Percentiles rank a stretch among this genome's conserved stretches.
These are phyloP conservation scores for Dasysyrphus albostriatus DNA, from an alignment of 2,888 invertebrate genomes.

Conservation along the genomic window DNA sequence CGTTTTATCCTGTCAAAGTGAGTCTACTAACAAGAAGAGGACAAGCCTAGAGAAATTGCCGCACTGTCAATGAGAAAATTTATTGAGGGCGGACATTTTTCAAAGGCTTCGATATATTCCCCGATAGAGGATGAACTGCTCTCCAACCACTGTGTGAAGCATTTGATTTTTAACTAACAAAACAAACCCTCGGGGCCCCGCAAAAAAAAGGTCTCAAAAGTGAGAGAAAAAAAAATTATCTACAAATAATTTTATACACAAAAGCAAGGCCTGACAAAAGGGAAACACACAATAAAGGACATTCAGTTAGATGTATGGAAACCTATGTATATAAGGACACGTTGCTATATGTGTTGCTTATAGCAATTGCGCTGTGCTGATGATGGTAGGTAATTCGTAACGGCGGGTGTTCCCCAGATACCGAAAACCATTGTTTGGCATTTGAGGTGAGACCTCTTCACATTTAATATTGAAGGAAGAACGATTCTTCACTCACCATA, in stretches of 20 bases:
- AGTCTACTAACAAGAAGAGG: neutral
- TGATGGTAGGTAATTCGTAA: constrained; percentile 74
- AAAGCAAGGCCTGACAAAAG: constrained; percentile 60
- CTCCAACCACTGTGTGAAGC: constrained; percentile 61
- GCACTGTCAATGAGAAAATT: constrained; percentile 73
- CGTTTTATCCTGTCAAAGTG: neutral
- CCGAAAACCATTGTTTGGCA: constrained; percentile 72
- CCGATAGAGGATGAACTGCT: constrained; percentile 64
- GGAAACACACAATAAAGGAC: constrained; percentile 63
- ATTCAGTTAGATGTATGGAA: constrained; percentile 50
- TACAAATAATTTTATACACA: constrained; percentile 71
- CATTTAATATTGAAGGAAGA: constrained; percentile 21
- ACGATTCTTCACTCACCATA: constrained; percentile 32
- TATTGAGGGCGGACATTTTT: constrained; percentile 75
- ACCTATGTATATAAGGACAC: constrained; percentile 11
- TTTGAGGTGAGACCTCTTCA: constrained; percentile 76
- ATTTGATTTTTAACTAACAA: constrained; percentile 56
- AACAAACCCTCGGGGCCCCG: constrained; percentile 62
- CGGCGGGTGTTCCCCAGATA: constrained; percentile 73
- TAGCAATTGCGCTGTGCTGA: constrained; percentile 68
- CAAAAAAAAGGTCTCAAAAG: constrained; percentile 52
- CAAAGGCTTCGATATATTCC: constrained; percentile 69
- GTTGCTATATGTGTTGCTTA: neutral
- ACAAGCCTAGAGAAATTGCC: constrained; percentile 42
- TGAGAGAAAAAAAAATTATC: constrained; percentile 53